phyloP scores from a whole-genome alignment of 2,113 vertebrate genomes.

The Paralichthys olivaceus region DNA sequence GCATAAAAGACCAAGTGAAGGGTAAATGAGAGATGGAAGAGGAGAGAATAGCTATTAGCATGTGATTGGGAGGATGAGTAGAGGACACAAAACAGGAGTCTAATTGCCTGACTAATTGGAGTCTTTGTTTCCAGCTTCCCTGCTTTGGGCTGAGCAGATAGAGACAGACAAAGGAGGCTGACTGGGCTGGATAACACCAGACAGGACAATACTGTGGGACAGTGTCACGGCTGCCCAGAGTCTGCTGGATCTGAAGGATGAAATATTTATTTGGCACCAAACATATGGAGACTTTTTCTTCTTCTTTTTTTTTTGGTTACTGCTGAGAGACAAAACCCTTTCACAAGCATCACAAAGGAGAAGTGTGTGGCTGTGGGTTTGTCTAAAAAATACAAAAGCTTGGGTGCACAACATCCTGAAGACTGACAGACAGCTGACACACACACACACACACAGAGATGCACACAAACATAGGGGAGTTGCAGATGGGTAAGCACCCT shows the following conservation, averaged over 20 bases:
- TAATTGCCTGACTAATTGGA: constrained; percentile 83
- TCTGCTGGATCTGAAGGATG: constrained; percentile 39
- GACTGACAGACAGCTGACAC: background rate
- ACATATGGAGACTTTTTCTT: constrained; percentile 1
- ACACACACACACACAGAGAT: background rate
- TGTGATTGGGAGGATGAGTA: constrained; percentile 61
- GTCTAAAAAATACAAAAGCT: constrained; percentile 32
- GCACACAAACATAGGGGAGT: too few species aligned
- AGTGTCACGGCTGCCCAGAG: constrained; percentile 29
- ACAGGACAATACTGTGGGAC: constrained; percentile 26
- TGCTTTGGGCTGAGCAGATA: constrained; percentile 59
- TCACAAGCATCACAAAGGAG: constrained; percentile 16
- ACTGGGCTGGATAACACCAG: constrained; percentile 45
- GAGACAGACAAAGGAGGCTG: constrained; percentile 55
- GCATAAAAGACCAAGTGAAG: constrained; percentile 58
- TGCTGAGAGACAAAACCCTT: constrained; percentile 32
- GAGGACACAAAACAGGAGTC: constrained; percentile 67
- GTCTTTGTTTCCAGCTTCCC: constrained; percentile 72
- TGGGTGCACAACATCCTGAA: background rate
- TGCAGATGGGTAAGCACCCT: too few species aligned
- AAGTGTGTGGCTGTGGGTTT: background rate
- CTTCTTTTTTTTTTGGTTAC: background rate
- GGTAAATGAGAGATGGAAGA: constrained; percentile 62
- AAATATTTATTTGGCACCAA: constrained; percentile 64
- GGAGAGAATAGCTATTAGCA: constrained; percentile 67